These are phyloP conservation scores for Limosa lapponica DNA, from an alignment of 2,797 vertebrate genomes.

Conservation along the genomic window DNA sequence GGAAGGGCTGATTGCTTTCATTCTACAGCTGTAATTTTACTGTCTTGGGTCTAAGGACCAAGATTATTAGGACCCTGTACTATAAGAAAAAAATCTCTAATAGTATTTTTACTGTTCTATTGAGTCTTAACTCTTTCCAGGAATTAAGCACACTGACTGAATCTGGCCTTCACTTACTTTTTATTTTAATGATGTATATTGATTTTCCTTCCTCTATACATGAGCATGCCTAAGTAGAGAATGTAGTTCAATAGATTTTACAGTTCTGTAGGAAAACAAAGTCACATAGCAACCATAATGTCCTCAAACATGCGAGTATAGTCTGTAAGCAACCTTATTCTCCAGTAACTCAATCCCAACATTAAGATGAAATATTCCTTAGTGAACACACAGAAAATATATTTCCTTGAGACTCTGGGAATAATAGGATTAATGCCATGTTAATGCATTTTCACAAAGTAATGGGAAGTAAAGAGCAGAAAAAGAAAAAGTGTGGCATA, in stretches of 20 bases:
- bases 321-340: not conserved
- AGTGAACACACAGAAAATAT: not conserved
- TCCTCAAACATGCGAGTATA: not conserved
- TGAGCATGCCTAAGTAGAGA: not conserved
- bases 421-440: not conserved
- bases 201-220: not conserved
- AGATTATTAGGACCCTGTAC: not conserved
- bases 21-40: constrained; percentile 52
- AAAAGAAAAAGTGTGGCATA: not conserved
- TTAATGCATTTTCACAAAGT: not conserved
- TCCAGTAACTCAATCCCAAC: not conserved
- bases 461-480: not conserved
- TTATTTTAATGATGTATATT: not conserved
- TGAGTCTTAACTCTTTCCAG: not conserved
- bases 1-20: constrained; percentile 46
- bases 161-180: not conserved
- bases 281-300: not conserved
- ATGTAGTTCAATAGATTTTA: constrained; percentile 5
- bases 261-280: not conserved
- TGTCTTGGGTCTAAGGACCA: constrained; percentile 13
- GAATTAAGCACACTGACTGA: not conserved
- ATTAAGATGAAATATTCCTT: not conserved
- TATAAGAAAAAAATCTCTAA: not conserved
- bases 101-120: not conserved
- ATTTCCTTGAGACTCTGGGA: not conserved